Conservation (phyloP, 2,113 vertebrate genomes). For the Esox niger region DNA sequence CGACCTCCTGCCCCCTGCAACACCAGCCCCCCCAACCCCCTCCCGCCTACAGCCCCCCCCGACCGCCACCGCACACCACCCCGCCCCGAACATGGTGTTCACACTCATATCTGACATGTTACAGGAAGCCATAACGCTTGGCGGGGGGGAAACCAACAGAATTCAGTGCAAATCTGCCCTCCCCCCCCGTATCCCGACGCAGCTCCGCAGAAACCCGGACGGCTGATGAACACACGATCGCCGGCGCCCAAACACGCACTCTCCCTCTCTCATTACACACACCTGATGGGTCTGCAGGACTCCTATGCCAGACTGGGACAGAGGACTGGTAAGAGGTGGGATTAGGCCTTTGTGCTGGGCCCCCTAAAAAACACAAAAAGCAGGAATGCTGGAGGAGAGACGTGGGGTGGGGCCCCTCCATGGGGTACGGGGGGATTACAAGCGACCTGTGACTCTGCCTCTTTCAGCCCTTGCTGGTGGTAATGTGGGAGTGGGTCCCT, state of each 20-base stretch:
- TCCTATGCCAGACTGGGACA: constrained; percentile 76
- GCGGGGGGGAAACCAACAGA: constrained; percentile 89
- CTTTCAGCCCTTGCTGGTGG: constrained; percentile 92
- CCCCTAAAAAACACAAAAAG: constrained; percentile 70
- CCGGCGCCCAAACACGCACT: constrained; percentile 6
- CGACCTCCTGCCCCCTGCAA: constrained; percentile 95
- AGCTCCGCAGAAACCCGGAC: constrained; percentile 25
- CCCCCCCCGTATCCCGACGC: constrained; percentile 25
- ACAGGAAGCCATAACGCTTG: constrained; percentile 88
- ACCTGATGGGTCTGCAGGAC: constrained; percentile 83
- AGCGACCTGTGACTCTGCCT: constrained; percentile 99
- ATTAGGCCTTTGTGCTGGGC: constrained; percentile 81
- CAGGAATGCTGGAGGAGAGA: constrained; percentile 87
- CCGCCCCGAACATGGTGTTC: constrained; percentile 87
- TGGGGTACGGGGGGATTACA: constrained; percentile 94
- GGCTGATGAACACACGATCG: constrained; percentile 13
- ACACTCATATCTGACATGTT: constrained; percentile 96
- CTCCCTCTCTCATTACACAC: constrained; percentile 66
- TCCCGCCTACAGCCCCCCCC: constrained; percentile 28
- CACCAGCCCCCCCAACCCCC: constrained; percentile 55
- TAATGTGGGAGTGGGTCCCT: constrained; percentile 6
- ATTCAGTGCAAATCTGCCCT: constrained; percentile 77
- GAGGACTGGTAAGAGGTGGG: constrained; percentile 83
- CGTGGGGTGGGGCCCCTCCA: constrained; percentile 83
- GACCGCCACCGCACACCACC: constrained; percentile 34